Percentiles rank a stretch among this genome's conserved stretches.
Conservation (phyloP, 30 jellyfish, hydroid and myxozoan genomes). For the Cassiopea xamachana region DNA sequence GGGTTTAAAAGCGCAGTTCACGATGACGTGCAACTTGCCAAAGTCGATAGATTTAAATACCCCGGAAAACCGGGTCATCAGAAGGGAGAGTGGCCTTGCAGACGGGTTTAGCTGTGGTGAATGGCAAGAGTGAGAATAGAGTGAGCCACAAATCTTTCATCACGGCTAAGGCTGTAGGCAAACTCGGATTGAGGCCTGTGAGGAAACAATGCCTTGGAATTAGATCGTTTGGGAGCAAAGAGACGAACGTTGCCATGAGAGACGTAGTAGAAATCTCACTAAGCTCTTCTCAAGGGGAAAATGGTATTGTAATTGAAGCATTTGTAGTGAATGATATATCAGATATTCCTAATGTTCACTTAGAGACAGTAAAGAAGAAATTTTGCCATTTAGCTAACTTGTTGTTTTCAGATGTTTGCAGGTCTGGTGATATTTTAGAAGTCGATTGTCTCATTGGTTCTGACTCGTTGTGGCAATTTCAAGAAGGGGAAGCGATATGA, state of each 20-base stretch:
- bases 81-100: constrained; percentile 79
- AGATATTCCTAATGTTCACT: not conserved
- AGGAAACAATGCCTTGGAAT: constrained; percentile 41
- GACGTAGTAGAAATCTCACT: constrained; percentile 57
- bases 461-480: constrained; percentile 49
- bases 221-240: constrained; percentile 68
- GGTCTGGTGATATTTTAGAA: not conserved
- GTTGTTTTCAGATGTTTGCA: constrained; percentile 52
- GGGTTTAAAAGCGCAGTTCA: constrained; percentile 33
- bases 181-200: constrained; percentile 70
- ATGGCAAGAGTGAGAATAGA: constrained; percentile 46
- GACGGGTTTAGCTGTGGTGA: constrained; percentile 67
- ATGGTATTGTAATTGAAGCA: constrained; percentile 16
- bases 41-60: constrained; percentile 30
- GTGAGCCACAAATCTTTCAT: constrained; percentile 72
- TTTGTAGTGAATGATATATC: constrained; percentile 17
- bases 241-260: constrained; percentile 47
- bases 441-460: constrained; percentile 48
- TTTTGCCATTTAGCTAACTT: not conserved
- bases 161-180: constrained; percentile 62
- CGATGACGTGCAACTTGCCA: constrained; percentile 16
- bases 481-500: constrained; percentile 50
- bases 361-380: not conserved
- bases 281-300: not conserved
- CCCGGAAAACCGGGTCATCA: constrained; percentile 28